Evolutionary conservation across 2,797 vertebrate species (phyloP).

Genomic region (Perdix hodgsoniae): DNA sequence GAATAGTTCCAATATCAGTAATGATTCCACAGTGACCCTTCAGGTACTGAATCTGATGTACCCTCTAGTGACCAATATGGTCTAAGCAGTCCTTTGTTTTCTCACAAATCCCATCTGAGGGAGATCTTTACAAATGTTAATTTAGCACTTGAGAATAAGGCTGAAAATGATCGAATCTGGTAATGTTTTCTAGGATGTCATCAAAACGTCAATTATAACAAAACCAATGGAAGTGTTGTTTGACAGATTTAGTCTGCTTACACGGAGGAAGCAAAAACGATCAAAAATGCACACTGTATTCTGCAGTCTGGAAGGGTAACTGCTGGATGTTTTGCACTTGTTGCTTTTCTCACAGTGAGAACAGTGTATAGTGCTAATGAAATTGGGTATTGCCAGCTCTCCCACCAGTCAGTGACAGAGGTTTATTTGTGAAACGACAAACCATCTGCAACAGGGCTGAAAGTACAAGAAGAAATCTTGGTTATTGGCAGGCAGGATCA

Average conservation of each 20-base stretch:
- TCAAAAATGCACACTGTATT: background rate
- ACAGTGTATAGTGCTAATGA: background rate
- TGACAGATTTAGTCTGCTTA: background rate
- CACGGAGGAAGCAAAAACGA: background rate
- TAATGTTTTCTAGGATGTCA: background rate
- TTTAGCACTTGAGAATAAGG: background rate
- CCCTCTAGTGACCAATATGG: background rate
- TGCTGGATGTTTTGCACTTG: background rate
- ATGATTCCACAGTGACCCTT: background rate
- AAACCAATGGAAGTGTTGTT: background rate
- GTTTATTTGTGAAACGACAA: background rate
- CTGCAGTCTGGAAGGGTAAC: background rate
- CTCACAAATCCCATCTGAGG: background rate
- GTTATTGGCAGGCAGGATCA: background rate
- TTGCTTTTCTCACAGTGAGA: background rate
- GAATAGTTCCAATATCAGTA: background rate
- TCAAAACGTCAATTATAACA: background rate
- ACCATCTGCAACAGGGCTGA: background rate
- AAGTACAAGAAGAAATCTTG: background rate
- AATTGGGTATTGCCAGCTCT: background rate
- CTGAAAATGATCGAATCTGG: background rate
- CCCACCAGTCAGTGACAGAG: background rate
- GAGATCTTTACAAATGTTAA: constrained; percentile 10
- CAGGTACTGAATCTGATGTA: background rate
- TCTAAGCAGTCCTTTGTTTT: background rate